These are phyloP conservation scores for Lordiphosa clarofinis DNA, from an alignment of 1,140 invertebrate genomes.

Conservation along the genomic window DNA sequence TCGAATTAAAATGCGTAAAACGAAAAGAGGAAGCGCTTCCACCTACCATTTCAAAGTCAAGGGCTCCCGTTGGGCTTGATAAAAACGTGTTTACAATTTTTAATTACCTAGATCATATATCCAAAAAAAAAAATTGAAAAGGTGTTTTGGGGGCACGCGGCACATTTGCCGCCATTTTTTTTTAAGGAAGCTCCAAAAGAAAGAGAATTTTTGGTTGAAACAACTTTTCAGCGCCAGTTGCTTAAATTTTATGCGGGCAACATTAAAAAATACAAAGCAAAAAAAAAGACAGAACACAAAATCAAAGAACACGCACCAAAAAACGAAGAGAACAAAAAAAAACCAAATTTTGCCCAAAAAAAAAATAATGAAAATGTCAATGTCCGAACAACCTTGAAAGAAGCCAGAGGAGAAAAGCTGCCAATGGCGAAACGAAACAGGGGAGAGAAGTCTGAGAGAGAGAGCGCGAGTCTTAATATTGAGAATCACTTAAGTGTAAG, in stretches of 20 bases:
- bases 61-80: conserved; percentile 34
- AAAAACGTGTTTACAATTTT: conserved; percentile 48
- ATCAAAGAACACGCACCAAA: conserved; percentile 19
- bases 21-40: conserved; percentile 42
- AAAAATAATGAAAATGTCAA: conserved; percentile 78
- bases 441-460: conserved; percentile 25
- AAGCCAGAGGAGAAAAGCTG: conserved; percentile 76
- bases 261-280: conserved; percentile 46
- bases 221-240: conserved; percentile 50
- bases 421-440: conserved; percentile 35
- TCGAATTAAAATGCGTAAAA: conserved; percentile 55
- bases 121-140: conserved; percentile 28
- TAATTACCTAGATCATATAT: conserved; percentile 26
- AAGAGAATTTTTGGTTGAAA: conserved; percentile 47
- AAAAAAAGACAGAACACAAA: conserved; percentile 24
- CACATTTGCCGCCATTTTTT: conserved; percentile 43
- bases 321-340: conserved; percentile 31
- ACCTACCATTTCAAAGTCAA: conserved; percentile 56
- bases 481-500: conserved; percentile 58
- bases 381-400: conserved; percentile 79
- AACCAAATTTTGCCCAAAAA: conserved; percentile 54
- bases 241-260: conserved; percentile 72
- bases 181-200: conserved; percentile 26
- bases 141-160: conserved; percentile 32
- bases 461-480: conserved; percentile 17